A percentile compares a stretch with the other conserved stretches of the same genome.
Evolutionary conservation across 2,113 vertebrate species (phyloP).

Genomic region (Herpetotheres cachinnans): DNA sequence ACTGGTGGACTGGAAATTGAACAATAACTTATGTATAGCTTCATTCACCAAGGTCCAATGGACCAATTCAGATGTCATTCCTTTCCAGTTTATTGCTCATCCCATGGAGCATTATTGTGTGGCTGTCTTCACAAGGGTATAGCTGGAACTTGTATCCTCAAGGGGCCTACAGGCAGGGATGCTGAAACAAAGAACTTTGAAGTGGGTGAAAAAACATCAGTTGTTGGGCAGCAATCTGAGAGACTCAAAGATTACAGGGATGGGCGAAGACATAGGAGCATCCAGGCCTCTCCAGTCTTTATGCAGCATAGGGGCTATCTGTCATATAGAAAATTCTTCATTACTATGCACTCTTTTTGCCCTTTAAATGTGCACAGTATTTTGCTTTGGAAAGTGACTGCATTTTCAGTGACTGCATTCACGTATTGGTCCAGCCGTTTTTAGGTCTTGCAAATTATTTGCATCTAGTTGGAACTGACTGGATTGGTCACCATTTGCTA

Average conservation of each 20-base stretch:
- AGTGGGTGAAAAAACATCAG: background rate
- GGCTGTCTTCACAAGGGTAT: background rate
- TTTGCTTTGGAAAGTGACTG: background rate
- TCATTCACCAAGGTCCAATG: background rate
- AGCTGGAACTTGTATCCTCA: background rate
- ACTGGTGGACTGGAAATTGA: background rate
- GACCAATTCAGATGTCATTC: background rate
- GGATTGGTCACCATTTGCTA: background rate
- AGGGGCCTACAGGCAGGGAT: background rate
- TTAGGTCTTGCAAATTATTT: background rate
- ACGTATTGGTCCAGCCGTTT: accelerated
- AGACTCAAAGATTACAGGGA: background rate
- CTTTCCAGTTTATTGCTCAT: background rate
- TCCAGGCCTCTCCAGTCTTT: background rate
- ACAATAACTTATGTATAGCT: background rate
- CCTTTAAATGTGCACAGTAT: background rate
- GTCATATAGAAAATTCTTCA: background rate
- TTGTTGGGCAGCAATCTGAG: background rate
- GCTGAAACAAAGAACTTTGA: background rate
- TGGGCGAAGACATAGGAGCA: background rate
- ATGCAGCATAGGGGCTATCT: background rate
- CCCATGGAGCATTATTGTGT: background rate
- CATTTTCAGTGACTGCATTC: background rate
- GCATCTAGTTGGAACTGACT: background rate
- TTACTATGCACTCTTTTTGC: background rate